These are phyloP conservation scores for Erannis defoliaria DNA, from an alignment of 2,888 invertebrate genomes.

Conservation along the genomic window DNA sequence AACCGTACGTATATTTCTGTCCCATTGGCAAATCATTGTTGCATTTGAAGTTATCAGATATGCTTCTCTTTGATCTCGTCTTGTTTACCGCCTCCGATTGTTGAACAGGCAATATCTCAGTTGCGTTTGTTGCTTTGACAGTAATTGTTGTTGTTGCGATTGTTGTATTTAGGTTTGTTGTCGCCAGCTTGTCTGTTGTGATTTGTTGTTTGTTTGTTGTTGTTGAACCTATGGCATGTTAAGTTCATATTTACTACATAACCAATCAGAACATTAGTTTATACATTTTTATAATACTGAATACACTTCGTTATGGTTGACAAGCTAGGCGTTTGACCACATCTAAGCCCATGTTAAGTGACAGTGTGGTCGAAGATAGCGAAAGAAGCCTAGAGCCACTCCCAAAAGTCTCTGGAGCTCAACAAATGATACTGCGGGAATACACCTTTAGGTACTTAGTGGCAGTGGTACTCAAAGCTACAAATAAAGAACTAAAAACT, in stretches of 20 bases:
- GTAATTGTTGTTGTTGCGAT: slow-evolving; percentile 37
- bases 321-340: too few relatives aligned
- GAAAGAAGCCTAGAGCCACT: too few relatives aligned
- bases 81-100: slow-evolving; percentile 61
- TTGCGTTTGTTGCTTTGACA: slow-evolving; percentile 9
- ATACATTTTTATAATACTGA: neutral
- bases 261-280: neutral
- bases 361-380: too few relatives aligned
- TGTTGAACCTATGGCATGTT: neutral
- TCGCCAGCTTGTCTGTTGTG: slow-evolving; percentile 42
- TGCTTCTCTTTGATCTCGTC: slow-evolving; percentile 51
- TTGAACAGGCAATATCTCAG: slow-evolving; percentile 37
- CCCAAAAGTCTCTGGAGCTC: too few relatives aligned
- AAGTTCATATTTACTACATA: neutral
- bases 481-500: too few relatives aligned
- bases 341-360: too few relatives aligned
- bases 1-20: slow-evolving; percentile 90
- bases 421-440: too few relatives aligned
- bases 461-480: too few relatives aligned
- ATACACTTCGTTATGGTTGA: too few relatives aligned
- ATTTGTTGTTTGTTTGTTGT: slow-evolving; percentile 43
- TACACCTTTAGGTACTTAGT: too few relatives aligned
- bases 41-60: slow-evolving; percentile 62
- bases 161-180: slow-evolving; percentile 44
- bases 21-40: slow-evolving; percentile 88